These are phyloP conservation scores for Dromas ardeola DNA, from an alignment of 2,113 vertebrate genomes.

Conservation along the genomic window DNA sequence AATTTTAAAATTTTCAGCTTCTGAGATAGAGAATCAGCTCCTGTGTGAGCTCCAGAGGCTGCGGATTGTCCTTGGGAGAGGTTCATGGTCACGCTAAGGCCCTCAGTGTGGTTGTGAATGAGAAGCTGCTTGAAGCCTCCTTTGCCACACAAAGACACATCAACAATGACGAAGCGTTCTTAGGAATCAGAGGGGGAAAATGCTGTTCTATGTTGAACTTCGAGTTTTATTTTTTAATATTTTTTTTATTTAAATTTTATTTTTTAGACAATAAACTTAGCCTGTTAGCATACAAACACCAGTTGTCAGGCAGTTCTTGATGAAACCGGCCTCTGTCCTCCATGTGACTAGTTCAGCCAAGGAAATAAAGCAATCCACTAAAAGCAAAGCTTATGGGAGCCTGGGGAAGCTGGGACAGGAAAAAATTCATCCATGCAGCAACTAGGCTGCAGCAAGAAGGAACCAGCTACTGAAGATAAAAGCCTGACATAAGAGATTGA, in stretches of 20 bases:
- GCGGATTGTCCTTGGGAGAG: not conserved
- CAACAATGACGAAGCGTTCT: not conserved
- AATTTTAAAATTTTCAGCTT: not conserved
- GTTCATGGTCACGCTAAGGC: not conserved
- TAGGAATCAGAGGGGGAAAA: not conserved
- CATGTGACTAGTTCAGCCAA: not conserved
- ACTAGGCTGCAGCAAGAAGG: not conserved
- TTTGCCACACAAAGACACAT: not conserved
- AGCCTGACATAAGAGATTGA: not conserved
- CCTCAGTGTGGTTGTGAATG: not conserved
- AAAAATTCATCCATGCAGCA: not conserved
- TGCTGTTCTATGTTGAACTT: not conserved
- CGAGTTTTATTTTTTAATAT: not conserved
- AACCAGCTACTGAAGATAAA: not conserved
- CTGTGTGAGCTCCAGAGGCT: not conserved
- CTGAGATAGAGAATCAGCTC: not conserved
- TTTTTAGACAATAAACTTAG: not conserved
- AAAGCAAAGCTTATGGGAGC: not conserved
- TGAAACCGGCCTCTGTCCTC: not conserved
- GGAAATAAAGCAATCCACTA: not conserved
- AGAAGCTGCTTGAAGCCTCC: not conserved
- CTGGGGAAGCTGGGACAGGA: not conserved
- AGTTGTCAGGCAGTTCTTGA: not conserved
- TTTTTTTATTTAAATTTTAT: not conserved
- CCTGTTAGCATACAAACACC: not conserved